Evolutionary conservation across 2,113 vertebrate genomes (phyloP).

Genomic region (Poecile atricapillus): DNA sequence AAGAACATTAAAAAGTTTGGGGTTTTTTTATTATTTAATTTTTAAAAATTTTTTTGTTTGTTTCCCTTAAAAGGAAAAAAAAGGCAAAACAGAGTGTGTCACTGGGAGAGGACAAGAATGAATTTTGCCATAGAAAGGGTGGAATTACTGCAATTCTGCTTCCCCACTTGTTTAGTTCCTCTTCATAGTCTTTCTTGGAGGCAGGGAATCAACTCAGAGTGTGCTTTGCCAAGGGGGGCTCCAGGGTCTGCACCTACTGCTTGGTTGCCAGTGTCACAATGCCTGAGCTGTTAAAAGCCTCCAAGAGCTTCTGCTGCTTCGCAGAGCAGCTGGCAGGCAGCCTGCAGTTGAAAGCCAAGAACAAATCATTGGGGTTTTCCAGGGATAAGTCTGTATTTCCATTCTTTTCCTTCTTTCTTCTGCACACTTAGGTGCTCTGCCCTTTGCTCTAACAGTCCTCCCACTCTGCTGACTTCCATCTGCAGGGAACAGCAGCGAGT

Average conservation of each 20-base stretch:
- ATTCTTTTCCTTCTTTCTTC: neutral
- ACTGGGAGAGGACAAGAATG: neutral
- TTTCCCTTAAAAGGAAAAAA: neutral
- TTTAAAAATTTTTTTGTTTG: neutral
- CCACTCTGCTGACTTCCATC: neutral
- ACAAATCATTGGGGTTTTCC: neutral
- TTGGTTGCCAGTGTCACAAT: neutral
- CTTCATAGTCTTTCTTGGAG: neutral
- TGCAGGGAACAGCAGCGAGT: constrained; percentile 87
- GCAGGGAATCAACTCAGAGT: neutral
- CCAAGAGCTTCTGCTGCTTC: neutral
- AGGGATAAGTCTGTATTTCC: neutral
- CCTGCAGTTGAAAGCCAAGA: neutral
- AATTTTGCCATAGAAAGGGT: neutral
- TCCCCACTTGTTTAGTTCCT: neutral
- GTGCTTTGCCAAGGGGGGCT: neutral
- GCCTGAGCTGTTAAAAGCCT: neutral
- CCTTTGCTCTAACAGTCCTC: neutral
- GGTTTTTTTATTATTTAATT: too few species aligned
- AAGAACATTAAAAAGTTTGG: neutral
- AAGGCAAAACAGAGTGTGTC: neutral
- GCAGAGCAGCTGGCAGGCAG: neutral
- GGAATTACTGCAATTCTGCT: neutral
- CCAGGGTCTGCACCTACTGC: neutral
- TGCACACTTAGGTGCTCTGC: neutral